These are phyloP conservation scores for Coracias cyanogaster DNA, from an alignment of 2,797 vertebrate genomes.

Conservation along the genomic window DNA sequence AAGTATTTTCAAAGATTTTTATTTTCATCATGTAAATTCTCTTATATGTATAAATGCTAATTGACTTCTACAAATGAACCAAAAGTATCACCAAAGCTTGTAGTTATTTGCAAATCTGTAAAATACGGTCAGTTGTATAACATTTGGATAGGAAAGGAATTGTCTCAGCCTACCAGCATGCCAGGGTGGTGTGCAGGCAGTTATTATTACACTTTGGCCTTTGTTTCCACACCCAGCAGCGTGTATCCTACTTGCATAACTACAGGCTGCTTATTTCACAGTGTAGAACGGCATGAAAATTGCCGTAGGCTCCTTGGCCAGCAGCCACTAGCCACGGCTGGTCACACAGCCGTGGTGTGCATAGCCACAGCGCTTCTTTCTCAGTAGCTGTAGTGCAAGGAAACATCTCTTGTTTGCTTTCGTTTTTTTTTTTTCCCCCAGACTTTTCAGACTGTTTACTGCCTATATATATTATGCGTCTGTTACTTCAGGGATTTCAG, in stretches of 20 bases:
- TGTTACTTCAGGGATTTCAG: neutral
- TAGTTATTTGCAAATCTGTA: neutral
- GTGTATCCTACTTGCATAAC: neutral
- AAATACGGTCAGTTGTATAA: neutral
- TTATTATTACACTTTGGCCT: neutral
- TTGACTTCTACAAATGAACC: neutral
- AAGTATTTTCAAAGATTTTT: neutral
- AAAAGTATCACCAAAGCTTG: neutral
- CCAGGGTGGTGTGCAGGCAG: neutral
- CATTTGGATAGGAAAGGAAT: neutral
- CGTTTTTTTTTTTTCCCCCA: neutral
- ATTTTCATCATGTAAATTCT: neutral
- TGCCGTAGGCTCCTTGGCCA: slow-evolving; percentile 1
- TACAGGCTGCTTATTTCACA: neutral
- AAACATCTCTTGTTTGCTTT: neutral
- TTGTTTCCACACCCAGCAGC: neutral
- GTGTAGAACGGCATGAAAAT: neutral
- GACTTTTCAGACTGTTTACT: neutral
- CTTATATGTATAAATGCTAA: neutral
- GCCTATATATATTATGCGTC: neutral
- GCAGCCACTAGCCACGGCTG: neutral
- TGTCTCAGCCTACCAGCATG: neutral
- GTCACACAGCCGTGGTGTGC: neutral
- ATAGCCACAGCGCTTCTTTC: neutral
- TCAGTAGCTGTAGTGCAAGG: neutral